These are phyloP conservation scores for Pitangus sulphuratus DNA, from an alignment of 2,797 vertebrate species.

Conservation along the genomic window DNA sequence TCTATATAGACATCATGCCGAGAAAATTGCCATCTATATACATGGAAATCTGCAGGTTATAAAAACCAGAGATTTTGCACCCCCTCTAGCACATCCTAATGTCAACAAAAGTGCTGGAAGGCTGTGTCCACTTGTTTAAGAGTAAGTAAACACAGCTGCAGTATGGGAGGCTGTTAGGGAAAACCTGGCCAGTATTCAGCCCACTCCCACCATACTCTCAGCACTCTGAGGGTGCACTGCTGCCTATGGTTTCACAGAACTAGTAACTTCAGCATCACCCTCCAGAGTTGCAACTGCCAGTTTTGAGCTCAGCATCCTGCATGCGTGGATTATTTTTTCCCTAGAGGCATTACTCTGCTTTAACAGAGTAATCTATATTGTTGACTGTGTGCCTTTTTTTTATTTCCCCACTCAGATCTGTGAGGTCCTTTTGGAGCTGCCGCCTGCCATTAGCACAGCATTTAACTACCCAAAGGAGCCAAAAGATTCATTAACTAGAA, in stretches of 20 bases:
- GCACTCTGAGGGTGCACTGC: background rate
- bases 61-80: background rate
- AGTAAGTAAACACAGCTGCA: background rate
- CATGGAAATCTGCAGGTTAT: background rate
- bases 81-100: background rate
- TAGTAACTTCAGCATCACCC: background rate
- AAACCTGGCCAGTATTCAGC: background rate
- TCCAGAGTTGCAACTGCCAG: background rate
- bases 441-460: background rate
- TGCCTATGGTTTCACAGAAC: background rate
- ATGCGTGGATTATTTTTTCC: background rate
- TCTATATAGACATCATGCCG: accelerated
- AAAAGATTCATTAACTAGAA: background rate
- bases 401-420: background rate
- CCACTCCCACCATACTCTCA: background rate
- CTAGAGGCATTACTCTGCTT: background rate
- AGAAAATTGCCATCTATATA: background rate
- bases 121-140: background rate
- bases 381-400: background rate
- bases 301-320: background rate
- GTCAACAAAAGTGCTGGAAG: background rate
- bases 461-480: background rate
- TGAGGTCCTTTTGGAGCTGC: background rate
- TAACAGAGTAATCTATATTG: background rate
- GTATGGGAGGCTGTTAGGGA: background rate